Evolutionary conservation across 2,888 invertebrate genomes (phyloP).

Genomic region (Cheilosia variabilis): DNA sequence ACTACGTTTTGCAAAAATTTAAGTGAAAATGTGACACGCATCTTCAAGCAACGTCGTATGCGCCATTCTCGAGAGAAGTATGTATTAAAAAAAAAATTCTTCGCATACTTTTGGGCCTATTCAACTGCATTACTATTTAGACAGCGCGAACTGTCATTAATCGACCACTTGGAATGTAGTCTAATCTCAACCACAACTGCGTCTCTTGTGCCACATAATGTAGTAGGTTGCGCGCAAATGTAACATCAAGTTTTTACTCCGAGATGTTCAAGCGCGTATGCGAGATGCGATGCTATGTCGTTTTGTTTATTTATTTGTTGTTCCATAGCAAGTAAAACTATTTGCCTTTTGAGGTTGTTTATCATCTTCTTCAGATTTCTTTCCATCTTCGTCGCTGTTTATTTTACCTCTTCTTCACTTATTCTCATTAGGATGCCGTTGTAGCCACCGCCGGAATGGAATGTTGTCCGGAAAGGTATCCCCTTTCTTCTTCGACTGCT

Average conservation of each 20-base stretch:
- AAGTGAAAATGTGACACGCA: too few species aligned
- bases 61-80: too few species aligned
- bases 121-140: too few species aligned
- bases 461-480: conserved; percentile 72
- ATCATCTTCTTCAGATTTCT: conserved; percentile 67
- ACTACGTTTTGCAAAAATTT: too few species aligned
- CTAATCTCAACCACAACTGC: too few species aligned
- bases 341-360: conserved; percentile 70
- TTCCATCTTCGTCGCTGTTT: conserved; percentile 16
- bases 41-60: too few species aligned
- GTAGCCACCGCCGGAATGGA: conserved; percentile 59
- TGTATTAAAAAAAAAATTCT: too few species aligned
- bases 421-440: conserved; percentile 66
- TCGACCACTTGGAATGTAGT: background rate
- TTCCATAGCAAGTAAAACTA: conserved; percentile 54
- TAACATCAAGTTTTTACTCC: conserved; percentile 58
- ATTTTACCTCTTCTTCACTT: conserved; percentile 33
- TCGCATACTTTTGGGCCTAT: too few species aligned
- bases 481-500: conserved; percentile 49
- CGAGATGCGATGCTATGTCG: conserved; percentile 28
- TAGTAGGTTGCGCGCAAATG: conserved; percentile 43
- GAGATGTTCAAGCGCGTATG: conserved; percentile 44
- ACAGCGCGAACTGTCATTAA: background rate
- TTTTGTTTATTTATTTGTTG: conserved; percentile 67
- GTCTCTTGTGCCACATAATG: conserved; percentile 14